phyloP scores from a whole-genome alignment of 2,797 vertebrate genomes.

The Apogon talboti region DNA sequence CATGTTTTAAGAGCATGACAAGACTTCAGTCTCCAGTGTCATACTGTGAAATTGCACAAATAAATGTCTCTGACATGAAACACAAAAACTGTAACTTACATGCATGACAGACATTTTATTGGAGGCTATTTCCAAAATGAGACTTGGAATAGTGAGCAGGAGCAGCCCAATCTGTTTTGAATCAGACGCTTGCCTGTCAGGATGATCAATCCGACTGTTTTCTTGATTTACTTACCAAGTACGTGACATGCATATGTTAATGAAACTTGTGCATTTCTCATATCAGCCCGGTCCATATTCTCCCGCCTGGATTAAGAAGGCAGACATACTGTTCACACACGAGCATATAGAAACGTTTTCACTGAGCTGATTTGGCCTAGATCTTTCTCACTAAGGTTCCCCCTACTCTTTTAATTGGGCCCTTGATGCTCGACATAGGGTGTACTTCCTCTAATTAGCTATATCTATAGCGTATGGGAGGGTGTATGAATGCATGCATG shows the following conservation, averaged over 20 bases:
- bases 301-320: slow-evolving; percentile 63
- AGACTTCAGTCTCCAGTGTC: slow-evolving; percentile 25
- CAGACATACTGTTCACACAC: slow-evolving; percentile 68
- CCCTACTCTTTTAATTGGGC: slow-evolving; percentile 79
- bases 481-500: slow-evolving; percentile 83
- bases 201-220: slow-evolving; percentile 65
- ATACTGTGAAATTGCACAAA: slow-evolving; percentile 26
- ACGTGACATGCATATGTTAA: slow-evolving; percentile 68
- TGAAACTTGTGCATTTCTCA: slow-evolving; percentile 62
- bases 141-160: slow-evolving; percentile 62
- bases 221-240: slow-evolving; percentile 59
- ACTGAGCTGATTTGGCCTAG: slow-evolving; percentile 65
- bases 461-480: slow-evolving; percentile 80
- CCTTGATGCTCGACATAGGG: slow-evolving; percentile 81
- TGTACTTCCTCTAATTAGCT: slow-evolving; percentile 84
- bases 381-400: slow-evolving; percentile 63
- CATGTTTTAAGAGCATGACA: slow-evolving; percentile 4
- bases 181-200: slow-evolving; percentile 65
- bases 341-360: slow-evolving; percentile 59
- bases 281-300: slow-evolving; percentile 65
- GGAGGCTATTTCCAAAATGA: slow-evolving; percentile 57
- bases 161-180: slow-evolving; percentile 64
- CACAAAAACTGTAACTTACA: slow-evolving; percentile 45
- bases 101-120: slow-evolving; percentile 56
- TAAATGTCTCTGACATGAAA: slow-evolving; percentile 45